Conservation (phyloP, 2,113 vertebrate species). For the Lagopus muta region DNA sequence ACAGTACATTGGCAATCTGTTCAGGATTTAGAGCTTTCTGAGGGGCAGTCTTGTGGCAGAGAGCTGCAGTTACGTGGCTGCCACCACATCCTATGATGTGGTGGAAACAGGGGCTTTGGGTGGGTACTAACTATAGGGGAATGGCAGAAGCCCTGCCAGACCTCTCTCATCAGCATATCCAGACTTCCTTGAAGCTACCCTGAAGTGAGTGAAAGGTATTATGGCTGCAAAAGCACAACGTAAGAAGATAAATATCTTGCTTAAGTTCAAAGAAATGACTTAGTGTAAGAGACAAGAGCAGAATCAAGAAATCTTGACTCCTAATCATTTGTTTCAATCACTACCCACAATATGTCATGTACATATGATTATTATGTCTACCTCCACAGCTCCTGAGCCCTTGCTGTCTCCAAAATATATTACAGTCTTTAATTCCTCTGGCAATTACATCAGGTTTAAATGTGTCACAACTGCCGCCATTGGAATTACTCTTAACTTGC, state of each 20-base stretch:
- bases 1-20: background rate
- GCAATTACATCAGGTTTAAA: background rate
- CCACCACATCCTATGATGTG: accelerated
- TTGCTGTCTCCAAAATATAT: background rate
- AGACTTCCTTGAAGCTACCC: background rate
- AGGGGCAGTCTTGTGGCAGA: background rate
- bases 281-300: background rate
- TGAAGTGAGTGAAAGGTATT: background rate
- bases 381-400: background rate
- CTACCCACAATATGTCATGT: background rate
- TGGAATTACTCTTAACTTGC: background rate
- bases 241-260: background rate
- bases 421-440: background rate
- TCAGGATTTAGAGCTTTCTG: background rate
- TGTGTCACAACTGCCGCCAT: accelerated
- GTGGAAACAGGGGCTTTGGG: background rate
- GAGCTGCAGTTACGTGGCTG: background rate
- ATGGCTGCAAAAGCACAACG: background rate
- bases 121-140: background rate
- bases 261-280: background rate
- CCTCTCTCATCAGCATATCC: background rate
- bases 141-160: background rate
- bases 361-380: background rate
- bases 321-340: background rate
- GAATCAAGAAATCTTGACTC: background rate